Base-by-base conservation (phyloP, 2,888 invertebrate species). In the Scaptomyza polygonia region DNA sequence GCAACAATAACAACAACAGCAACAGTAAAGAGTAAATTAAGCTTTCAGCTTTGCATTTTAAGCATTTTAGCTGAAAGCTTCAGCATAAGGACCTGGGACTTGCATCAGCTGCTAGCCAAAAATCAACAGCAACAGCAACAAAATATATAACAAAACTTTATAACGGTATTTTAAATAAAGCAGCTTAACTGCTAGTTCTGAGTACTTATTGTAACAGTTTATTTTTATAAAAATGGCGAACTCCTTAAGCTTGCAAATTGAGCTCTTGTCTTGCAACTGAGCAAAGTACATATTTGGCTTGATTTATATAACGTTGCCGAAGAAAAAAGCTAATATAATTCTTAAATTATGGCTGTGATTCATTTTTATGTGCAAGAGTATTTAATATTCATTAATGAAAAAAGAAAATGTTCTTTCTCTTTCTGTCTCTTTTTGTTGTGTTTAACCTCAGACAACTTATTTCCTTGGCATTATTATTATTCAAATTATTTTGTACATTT, bases 21-120 rank as follows among this genome's bases (percentile, higher is more conserved):
- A 21, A 3, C 21, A 21, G n/a, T n/a, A 47, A 9, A 25, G 5
- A 34, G 36, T 34, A 67, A 45, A 59, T 62, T 16, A 57, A 67
- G 58, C 66, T 62, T 67, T 54, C 11, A 25, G 48, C 66, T 68
- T 85, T 63, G 61, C 67, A 71, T 72, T 68, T 81, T 66, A 42
- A 67, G 64, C 66, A 65, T 53, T 62, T 78, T 39, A 63, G 36
- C 48, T 36, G 21, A 29, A 44, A 36, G 40, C 45, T 14, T 12
- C 32, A 39, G 25, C 12, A 34, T 4, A 48, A 49, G 34, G 49
- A 49, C 11, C 57, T 72, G 61, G 9, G 56, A 68, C 76, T 42
- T 40, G 36, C 49, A 53, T n/a, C 76, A 68, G 67, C 57, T 79
- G 72, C 5, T 43, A 39, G 48, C 25, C 16, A 16, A 42, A 55